These are phyloP conservation scores for Toxotes lorentzi DNA, from an alignment of 2,797 vertebrate species.

Conservation along the genomic window DNA sequence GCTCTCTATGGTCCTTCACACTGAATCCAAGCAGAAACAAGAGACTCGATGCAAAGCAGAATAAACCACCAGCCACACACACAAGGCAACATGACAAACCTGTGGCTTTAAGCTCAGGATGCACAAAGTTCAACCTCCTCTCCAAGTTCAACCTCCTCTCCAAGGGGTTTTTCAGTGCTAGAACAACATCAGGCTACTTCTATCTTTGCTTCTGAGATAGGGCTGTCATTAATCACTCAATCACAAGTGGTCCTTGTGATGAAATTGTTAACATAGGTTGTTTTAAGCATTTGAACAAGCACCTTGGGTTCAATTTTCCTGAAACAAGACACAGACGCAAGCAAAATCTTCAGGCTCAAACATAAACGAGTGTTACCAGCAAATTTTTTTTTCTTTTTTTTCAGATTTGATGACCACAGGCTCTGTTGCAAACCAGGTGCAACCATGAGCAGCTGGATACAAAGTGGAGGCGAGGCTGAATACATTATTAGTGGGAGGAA, in stretches of 20 bases:
- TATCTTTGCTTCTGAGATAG: not conserved
- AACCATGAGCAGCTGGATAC: too few relatives aligned
- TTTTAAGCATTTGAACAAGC: not conserved
- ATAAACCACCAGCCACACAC: not conserved
- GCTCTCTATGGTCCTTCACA: not conserved
- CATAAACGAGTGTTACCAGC: constrained; percentile 1
- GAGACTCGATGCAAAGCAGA: constrained; percentile 6
- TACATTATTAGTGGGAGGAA: not conserved
- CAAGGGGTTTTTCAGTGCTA: not conserved
- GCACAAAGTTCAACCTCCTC: not conserved
- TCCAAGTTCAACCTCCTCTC: not conserved
- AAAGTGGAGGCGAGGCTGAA: too few relatives aligned
- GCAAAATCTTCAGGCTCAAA: not conserved
- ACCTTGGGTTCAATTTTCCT: not conserved
- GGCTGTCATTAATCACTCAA: not conserved
- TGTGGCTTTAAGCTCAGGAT: not conserved
- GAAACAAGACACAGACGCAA: not conserved
- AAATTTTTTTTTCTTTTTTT: not conserved
- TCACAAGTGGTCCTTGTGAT: not conserved
- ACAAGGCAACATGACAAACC: not conserved
- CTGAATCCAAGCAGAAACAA: constrained; percentile 18
- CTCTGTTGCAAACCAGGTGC: not conserved
- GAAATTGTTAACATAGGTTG: not conserved
- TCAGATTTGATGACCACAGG: not conserved
- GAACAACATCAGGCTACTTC: not conserved